Evolutionary conservation across 2,888 invertebrate genomes (phyloP), one percentile per base, ranked within the genome.

Genomic region (Apodemia duryi): DNA sequence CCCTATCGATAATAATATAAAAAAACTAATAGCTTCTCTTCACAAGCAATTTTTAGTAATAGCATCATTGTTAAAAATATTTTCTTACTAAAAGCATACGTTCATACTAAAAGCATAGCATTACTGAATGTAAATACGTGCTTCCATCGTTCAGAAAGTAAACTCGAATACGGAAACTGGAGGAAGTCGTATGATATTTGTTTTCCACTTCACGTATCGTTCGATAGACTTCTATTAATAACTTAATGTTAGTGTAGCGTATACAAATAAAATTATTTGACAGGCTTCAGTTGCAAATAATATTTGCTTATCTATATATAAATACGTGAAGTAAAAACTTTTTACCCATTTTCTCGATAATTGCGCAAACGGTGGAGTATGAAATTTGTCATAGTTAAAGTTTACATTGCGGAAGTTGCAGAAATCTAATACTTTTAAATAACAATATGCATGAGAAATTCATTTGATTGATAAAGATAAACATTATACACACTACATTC

Each of bases 131-230:
- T n/a, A 46, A 46, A 46, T 46, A 46, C 46, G 46, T 46, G 46
- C n/a, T 46, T 13, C 46, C 46, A 46, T 46, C 46, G 46, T 46
- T 46, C 46, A 6, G 13, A 46, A 46, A 46, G 2, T 46, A 46
- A 46, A 46, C 46, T 46, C 10, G 52, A 29, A 29, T 28, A 29
- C 52, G 52, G 52, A 21, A 29, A 54, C 52, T 54, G 52, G 4
- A 54, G 10, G 21, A 21, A 54, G 28, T 54, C 52, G 46, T 46
- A 43, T 54, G 52, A 54, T 54, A 54, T 54, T 54, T 28, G 52
- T 29, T 29, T 54, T 54, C 52, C 21, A 54, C 29, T 54, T 54
- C 52, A 28, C 52, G n/a, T 54, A 54, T 29, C 29, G 28, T 54
- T 54, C 52, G 52, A 54, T 46, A 46, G 13, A 10, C 21, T 54